Evolutionary conservation across 2,797 vertebrate species (phyloP).

Genomic region (Pseudochirops corinnae): DNA sequence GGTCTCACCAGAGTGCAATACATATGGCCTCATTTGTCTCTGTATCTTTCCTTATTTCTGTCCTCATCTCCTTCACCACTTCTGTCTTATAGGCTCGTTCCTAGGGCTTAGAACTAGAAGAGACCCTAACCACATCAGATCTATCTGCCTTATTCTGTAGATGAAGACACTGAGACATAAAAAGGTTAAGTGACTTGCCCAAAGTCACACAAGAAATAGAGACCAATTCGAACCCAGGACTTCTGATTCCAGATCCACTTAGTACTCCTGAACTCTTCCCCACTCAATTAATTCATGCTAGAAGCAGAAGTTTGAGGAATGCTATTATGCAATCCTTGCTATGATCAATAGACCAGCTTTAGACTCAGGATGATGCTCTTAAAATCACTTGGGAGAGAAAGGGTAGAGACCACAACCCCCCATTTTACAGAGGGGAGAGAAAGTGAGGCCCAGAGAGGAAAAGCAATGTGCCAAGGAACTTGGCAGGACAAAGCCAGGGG

Average conservation of each 20-base stretch:
- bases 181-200: not conserved
- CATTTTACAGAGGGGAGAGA: not conserved
- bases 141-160: not conserved
- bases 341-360: not conserved
- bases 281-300: not conserved
- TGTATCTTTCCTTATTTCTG: not conserved
- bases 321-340: not conserved
- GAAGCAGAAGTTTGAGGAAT: not conserved
- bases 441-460: not conserved
- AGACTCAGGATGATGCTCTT: not conserved
- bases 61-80: not conserved
- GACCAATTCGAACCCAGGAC: not conserved
- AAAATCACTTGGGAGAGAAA: not conserved
- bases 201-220: not conserved
- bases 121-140: not conserved
- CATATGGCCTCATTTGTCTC: not conserved
- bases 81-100: not conserved
- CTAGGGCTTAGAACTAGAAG: not conserved
- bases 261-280: not conserved
- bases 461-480: not conserved
- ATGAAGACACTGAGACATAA: conserved; percentile 9
- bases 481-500: not conserved
- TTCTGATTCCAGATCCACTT: not conserved
- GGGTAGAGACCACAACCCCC: not conserved
- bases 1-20: not conserved